A percentile compares a stretch with the other conserved stretches of the same genome.
These are phyloP conservation scores for Siphamia tubifer DNA, from an alignment of 2,113 vertebrate species.

Conservation along the genomic window DNA sequence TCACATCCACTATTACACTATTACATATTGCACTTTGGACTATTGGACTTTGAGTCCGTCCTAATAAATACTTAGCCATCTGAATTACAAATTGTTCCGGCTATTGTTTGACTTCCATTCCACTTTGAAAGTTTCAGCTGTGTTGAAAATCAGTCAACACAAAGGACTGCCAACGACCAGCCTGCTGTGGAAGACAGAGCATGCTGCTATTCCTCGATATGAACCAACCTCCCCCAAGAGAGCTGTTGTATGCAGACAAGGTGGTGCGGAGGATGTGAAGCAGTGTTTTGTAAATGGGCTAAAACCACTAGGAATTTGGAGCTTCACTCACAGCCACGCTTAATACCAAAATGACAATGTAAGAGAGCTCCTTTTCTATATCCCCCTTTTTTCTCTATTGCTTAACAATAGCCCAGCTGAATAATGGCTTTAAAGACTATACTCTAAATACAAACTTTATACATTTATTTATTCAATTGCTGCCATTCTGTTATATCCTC, in stretches of 20 bases:
- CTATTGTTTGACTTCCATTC: background rate
- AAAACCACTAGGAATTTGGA: conserved; percentile 13
- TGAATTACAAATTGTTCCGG: background rate
- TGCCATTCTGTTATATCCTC: conserved; percentile 4
- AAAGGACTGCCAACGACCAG: background rate
- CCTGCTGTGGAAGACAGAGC: background rate
- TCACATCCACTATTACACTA: no score
- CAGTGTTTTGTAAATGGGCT: conserved; percentile 29
- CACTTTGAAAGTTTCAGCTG: background rate
- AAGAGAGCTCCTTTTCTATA: conserved; percentile 4
- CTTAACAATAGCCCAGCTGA: conserved; percentile 8
- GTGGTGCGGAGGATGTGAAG: background rate
- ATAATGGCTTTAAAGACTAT: conserved; percentile 29
- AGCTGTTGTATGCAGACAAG: conserved; percentile 24
- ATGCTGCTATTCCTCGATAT: conserved; percentile 15
- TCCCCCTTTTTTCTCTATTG: background rate
- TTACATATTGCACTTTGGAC: no score
- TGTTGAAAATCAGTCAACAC: conserved; percentile 1
- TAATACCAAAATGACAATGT: conserved; percentile 9
- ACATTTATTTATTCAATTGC: conserved; percentile 47
- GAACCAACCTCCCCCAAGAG: conserved; percentile 7
- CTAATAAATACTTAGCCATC: background rate
- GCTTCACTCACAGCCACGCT: background rate
- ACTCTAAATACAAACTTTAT: conserved; percentile 23
- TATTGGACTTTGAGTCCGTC: no score